A percentile compares a stretch with the other conserved stretches of the same genome.
phyloP scores from a whole-genome alignment of 2,888 invertebrate species.

The Ennomos erosarius region DNA sequence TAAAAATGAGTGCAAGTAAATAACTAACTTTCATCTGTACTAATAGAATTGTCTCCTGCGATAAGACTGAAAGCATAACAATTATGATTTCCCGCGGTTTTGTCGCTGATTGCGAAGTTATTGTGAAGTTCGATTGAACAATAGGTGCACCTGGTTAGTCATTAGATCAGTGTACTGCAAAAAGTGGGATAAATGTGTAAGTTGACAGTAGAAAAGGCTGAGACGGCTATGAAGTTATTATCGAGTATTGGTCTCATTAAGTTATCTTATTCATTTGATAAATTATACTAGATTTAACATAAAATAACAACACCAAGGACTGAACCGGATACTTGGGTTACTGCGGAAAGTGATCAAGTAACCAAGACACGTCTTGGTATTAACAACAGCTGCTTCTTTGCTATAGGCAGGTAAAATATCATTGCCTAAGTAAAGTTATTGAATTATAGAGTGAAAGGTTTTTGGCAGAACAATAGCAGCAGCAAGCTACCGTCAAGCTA shows the following conservation, averaged over 20 bases:
- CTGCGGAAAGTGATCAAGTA: no score
- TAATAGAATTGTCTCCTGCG: constrained; percentile 58
- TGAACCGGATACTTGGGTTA: no score
- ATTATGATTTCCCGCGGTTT: constrained; percentile 69
- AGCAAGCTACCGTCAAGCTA: no score
- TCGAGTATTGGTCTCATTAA: constrained; percentile 1
- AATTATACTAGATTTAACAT: no score
- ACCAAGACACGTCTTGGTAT: no score
- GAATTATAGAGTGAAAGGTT: no score
- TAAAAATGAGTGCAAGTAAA: constrained; percentile 58
- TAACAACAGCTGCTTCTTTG: no score
- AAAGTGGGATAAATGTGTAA: constrained; percentile 30
- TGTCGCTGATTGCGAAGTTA: constrained; percentile 38
- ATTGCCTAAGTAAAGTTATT: no score
- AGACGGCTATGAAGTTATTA: constrained; percentile 16
- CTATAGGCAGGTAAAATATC: no score
- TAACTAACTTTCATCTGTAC: constrained; percentile 70
- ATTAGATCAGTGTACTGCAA: constrained; percentile 31
- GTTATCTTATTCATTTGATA: neutral
- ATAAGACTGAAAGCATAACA: constrained; percentile 59
- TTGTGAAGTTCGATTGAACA: constrained; percentile 52
- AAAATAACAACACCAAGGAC: no score
- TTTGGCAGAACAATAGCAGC: no score
- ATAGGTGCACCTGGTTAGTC: constrained; percentile 47
- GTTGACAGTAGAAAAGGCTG: constrained; percentile 21